Conservation (phyloP, 2,797 vertebrate species). For the Periparus ater region DNA sequence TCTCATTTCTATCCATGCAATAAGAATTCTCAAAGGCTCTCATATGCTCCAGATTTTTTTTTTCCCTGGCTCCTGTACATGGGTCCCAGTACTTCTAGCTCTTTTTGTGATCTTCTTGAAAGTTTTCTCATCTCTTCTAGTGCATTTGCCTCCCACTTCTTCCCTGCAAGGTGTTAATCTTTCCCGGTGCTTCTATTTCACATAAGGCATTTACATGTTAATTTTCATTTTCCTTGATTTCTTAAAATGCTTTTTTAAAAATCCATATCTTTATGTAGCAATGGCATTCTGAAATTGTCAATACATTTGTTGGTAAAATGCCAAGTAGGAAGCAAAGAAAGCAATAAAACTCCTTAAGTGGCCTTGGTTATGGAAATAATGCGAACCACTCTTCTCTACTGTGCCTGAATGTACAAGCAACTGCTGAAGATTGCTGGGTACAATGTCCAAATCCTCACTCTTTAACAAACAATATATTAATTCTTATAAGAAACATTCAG, state of each 20-base stretch:
- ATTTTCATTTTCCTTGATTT: conserved; percentile 36
- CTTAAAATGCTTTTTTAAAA: not conserved
- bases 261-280: not conserved
- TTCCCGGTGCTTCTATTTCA: not conserved
- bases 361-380: not conserved
- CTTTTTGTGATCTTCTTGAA: not conserved
- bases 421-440: not conserved
- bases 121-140: not conserved
- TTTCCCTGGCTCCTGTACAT: not conserved
- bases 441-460: not conserved
- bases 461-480: not conserved
- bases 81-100: not conserved
- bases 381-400: not conserved
- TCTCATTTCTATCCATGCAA: not conserved
- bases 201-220: not conserved
- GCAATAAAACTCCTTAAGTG: not conserved
- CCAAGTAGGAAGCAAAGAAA: not conserved
- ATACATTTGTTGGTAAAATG: not conserved
- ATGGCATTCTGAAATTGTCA: not conserved
- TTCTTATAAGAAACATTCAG: not conserved
- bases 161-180: conserved; percentile 48
- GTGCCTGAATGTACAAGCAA: not conserved
- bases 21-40: not conserved
- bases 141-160: conserved; percentile 25
- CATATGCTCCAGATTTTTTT: not conserved